phyloP scores from a whole-genome alignment of 1,140 invertebrate species.

The Caerostris darwini region DNA sequence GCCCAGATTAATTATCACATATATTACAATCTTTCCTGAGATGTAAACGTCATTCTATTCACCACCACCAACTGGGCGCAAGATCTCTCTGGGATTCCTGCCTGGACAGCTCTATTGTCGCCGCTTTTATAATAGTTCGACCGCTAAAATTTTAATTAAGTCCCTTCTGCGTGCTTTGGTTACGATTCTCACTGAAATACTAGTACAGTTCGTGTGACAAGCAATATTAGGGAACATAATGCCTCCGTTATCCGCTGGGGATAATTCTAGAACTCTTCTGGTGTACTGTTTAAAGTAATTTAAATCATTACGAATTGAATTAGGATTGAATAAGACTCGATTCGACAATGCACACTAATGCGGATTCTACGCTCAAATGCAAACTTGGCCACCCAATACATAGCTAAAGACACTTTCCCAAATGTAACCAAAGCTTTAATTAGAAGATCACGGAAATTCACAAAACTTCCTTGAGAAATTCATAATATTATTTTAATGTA shows the following conservation, averaged over 20 bases:
- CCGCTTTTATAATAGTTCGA: conserved; percentile 58
- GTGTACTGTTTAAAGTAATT: neutral
- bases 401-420: neutral
- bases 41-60: conserved; percentile 14
- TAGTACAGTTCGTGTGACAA: conserved; percentile 1
- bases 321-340: neutral
- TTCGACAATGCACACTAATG: neutral
- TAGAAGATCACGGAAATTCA: no score
- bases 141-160: conserved; percentile 68
- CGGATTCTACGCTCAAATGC: neutral
- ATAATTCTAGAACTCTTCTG: neutral
- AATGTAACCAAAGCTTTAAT: no score
- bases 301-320: conserved; percentile 13
- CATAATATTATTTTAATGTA: no score
- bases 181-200: neutral
- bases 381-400: neutral
- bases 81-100: neutral
- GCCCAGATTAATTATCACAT: conserved; percentile 61
- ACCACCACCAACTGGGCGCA: conserved; percentile 7
- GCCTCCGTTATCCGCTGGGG: neutral
- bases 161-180: conserved; percentile 43
- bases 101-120: conserved; percentile 17
- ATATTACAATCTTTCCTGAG: conserved; percentile 53
- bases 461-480: no score
- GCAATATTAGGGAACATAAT: conserved; percentile 1